Evolutionary conservation across 2,888 invertebrate species (phyloP).

Genomic region (Brachypalpus laphriformis): DNA sequence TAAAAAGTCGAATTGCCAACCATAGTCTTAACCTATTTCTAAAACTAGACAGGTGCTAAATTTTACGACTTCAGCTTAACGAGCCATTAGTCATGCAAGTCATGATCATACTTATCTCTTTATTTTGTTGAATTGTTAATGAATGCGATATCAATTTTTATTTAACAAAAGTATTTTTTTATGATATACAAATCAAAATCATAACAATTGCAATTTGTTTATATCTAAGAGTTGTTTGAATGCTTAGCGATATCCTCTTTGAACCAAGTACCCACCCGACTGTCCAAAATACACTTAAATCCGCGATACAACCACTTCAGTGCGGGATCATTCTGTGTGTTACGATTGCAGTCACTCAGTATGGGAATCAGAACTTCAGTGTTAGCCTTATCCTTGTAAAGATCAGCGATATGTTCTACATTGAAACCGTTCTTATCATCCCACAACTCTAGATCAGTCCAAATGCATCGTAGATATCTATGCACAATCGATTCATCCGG

Average conservation of each 20-base stretch:
- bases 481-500: slow-evolving; percentile 75
- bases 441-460: slow-evolving; percentile 75
- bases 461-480: slow-evolving; percentile 74
- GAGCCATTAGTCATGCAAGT: too few species aligned
- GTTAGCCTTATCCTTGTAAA: slow-evolving; percentile 75
- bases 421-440: slow-evolving; percentile 74
- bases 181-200: not conserved
- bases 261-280: slow-evolving; percentile 76
- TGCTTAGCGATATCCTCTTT: slow-evolving; percentile 73
- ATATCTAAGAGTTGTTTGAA: not conserved
- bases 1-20: too few species aligned
- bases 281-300: slow-evolving; percentile 75
- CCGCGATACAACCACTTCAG: slow-evolving; percentile 74
- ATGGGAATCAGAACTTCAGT: slow-evolving; percentile 75
- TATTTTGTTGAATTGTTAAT: too few species aligned
- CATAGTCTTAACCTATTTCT: too few species aligned
- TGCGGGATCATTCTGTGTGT: slow-evolving; percentile 69
- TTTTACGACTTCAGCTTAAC: too few species aligned
- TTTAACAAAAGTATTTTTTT: not conserved
- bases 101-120: too few species aligned
- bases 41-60: too few species aligned
- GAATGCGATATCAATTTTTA: not conserved
- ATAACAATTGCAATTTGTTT: not conserved
- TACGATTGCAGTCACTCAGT: slow-evolving; percentile 75
- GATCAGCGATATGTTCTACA: slow-evolving; percentile 74